Base-by-base conservation (phyloP, 2,797 vertebrate species). In the Molothrus ater region DNA sequence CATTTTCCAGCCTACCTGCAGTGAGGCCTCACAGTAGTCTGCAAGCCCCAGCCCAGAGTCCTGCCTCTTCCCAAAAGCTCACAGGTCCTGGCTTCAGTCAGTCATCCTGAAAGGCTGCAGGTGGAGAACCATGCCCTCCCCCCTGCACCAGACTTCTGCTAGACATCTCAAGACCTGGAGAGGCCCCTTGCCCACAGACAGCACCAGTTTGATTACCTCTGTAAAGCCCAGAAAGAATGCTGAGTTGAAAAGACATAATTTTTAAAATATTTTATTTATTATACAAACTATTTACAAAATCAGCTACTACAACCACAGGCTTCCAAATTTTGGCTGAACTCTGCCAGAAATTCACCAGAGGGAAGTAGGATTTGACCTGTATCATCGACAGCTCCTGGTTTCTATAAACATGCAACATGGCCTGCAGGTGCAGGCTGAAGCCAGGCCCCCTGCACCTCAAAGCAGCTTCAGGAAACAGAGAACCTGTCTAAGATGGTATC, bases 221-320 rank as follows among this genome's bases (percentile, higher is more conserved):
- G 36, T 28, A 42, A 48, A 73, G 57, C 14, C 92, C 17, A 0
- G 0, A 79, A 95, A 96, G 64, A 96, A 94, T 3, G 5, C 65
- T 42, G 26, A 95, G 57, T 36, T 74, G 56, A 94, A 80, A 93
- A 80, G 16, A 69, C 38, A 95, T 51, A 10, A 60, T 74, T 95
- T 97, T 97, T 95, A 94, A 97, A 97, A 96, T 95, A 96, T 85
- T 97, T 97, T 97, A 97, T 98, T 98, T 96, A 98, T 97, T 97
- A 89, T 98, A 98, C 97, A 98, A 98, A 98, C 96, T 98, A 98
- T 98, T 98, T 98, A 98, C 97, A 98, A 90, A 96, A 91, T 95
- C 84, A 90, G 86, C 86, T 97, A 80, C 96, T 96, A 95, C 82
- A 92, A 94, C 88, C 96, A 93, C 86, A 92, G 92, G 82, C 92